These are phyloP conservation scores for Phyllotreta striolata DNA, from an alignment of 2,888 invertebrate species.

Conservation along the genomic window DNA sequence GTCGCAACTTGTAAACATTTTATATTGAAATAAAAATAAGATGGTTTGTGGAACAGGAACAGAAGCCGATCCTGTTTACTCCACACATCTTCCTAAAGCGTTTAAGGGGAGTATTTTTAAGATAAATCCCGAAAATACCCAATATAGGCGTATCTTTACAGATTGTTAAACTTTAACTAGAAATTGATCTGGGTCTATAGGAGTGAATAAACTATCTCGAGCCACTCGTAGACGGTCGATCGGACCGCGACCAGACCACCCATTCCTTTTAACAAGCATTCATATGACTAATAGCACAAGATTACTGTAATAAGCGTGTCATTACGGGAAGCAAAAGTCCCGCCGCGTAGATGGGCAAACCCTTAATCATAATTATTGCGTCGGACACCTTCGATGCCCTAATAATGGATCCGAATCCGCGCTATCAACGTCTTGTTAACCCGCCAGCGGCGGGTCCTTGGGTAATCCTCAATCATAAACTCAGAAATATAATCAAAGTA, in stretches of 20 bases:
- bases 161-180: no score
- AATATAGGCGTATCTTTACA: no score
- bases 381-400: conserved; percentile 52
- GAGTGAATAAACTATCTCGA: no score
- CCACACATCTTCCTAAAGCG: not conserved
- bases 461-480: no score
- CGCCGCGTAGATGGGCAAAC: conserved; percentile 49
- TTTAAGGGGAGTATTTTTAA: conserved; percentile 21
- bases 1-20: no score
- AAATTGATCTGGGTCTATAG: no score
- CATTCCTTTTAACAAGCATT: conserved; percentile 54
- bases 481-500: no score
- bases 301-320: conserved; percentile 58
- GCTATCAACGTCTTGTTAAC: conserved; percentile 54
- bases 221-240: not conserved
- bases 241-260: conserved; percentile 50
- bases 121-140: no score
- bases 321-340: conserved; percentile 49
- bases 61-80: not conserved
- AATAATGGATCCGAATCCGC: conserved; percentile 51
- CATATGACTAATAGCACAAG: conserved; percentile 57
- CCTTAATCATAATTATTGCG: conserved; percentile 56
- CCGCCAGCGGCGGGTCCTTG: no score
- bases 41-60: no score
- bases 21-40: no score